Conservation (phyloP, 1,140 invertebrate genomes). For the Drosophila nigromelanica region DNA sequence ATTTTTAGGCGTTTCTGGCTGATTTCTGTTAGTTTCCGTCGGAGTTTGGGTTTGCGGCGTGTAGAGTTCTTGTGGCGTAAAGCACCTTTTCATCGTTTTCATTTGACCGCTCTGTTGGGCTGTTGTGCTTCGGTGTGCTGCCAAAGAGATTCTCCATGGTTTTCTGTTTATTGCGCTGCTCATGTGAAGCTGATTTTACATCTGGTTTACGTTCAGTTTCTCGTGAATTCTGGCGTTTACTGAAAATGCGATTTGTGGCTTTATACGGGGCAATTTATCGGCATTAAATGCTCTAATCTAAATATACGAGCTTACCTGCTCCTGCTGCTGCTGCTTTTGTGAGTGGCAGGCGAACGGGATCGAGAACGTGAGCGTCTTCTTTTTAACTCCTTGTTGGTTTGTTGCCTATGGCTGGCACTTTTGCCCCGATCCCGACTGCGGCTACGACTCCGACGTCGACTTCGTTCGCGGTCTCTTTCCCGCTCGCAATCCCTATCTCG, state of each 20-base stretch:
- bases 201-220: neutral
- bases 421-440: neutral
- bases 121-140: conserved; percentile 7
- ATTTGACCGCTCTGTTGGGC: neutral
- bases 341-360: conserved; percentile 6
- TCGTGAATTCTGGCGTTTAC: neutral
- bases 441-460: conserved; percentile 33
- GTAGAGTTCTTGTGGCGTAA: neutral
- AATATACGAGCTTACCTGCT: conserved; percentile 31
- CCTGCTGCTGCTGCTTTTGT: conserved; percentile 12
- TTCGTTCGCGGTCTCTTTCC: conserved; percentile 14
- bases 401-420: neutral
- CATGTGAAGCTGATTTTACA: neutral
- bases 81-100: neutral
- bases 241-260: conserved; percentile 13
- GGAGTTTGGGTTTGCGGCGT: neutral
- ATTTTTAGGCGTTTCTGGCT: neutral
- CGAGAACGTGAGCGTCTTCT: conserved; percentile 29
- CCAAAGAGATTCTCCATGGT: conserved; percentile 3
- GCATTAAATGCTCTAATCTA: neutral
- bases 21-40: neutral
- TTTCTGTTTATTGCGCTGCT: neutral
- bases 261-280: conserved; percentile 6
- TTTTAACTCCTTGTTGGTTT: neutral
- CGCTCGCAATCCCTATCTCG: neutral